Evolutionary conservation across 2,888 invertebrate genomes (phyloP), one percentile per base, ranked within the genome.

Genomic region (Julus scandinavius): DNA sequence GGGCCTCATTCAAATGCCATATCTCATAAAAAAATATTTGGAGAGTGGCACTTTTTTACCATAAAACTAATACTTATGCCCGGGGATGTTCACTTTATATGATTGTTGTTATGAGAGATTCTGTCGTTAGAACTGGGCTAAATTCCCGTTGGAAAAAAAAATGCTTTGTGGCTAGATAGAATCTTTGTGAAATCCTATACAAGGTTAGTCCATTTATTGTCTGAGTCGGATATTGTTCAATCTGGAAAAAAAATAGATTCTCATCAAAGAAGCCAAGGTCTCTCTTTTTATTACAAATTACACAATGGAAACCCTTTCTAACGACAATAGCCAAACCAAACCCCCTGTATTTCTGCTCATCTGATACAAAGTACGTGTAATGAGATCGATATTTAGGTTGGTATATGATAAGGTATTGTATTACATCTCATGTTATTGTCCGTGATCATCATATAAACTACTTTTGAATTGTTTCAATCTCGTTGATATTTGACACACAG

Each of bases 11-110:
- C 38, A 80, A 38, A 80, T 38, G 80, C 80, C 13, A 7, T 80
- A 80, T 80, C 80, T 80, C 80, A 29, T 29, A 80, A 38, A 80
- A 38, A 29, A 13, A 80, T 29, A 80, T 80, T 80, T 80, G 38
- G 20, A 80, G 80, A 80, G 80, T 80, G 80, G 80, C 80, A 80
- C 80, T 80, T 80, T 80, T 72, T 80, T 80, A 80, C 80, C 80
- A 80, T 80, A n/a, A 80, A 80, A 80, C 80, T 80, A 80, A 80
- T 80, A 80, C 38, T 80, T 80, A 80, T 80, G 80, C 80, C 80
- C 38, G 38, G 80, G 80, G 80, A 20, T 20, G 20, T 80, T 80
- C 80, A 80, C 80, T 80, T 38, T 54, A 29, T 9, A 80, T 80
- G 80, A 80, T 80, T 80, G 80, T 38, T 80, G 80, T 80, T 38